phyloP scores from a whole-genome alignment of 2,797 vertebrate genomes.

The Fundulus diaphanus region DNA sequence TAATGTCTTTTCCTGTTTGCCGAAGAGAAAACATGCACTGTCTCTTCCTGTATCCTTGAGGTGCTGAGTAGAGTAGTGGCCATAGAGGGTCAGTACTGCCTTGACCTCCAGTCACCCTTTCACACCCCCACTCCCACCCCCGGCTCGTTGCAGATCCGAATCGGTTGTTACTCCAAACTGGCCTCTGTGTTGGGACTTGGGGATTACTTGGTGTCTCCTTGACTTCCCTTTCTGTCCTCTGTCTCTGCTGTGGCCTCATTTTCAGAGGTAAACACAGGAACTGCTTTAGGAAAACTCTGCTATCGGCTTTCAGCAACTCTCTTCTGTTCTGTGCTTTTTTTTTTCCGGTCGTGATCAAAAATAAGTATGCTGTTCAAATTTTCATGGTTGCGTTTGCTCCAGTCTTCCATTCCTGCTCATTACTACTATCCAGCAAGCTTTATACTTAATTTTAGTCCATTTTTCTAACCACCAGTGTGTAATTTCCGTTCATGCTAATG shows the following conservation, averaged over 20 bases:
- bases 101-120: constrained; percentile 41
- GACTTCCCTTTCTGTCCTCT: constrained; percentile 17
- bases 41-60: constrained; percentile 80
- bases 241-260: constrained; percentile 40
- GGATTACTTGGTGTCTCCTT: constrained; percentile 31
- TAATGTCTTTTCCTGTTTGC: constrained; percentile 81
- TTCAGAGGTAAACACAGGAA: constrained; percentile 67
- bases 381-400: constrained; percentile 29
- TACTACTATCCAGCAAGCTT: neutral
- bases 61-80: constrained; percentile 35
- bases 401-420: neutral
- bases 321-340: constrained; percentile 22
- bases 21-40: constrained; percentile 75
- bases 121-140: neutral
- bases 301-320: constrained; percentile 21
- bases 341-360: constrained; percentile 10
- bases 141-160: constrained; percentile 41
- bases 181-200: constrained; percentile 38
- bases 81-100: constrained; percentile 36
- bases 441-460: neutral
- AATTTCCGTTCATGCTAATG: neutral
- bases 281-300: constrained; percentile 52
- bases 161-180: constrained; percentile 39
- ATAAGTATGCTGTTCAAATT: constrained; percentile 12
- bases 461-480: neutral